Conservation (phyloP, 2,113 vertebrate genomes). For the Lepus americanus region DNA sequence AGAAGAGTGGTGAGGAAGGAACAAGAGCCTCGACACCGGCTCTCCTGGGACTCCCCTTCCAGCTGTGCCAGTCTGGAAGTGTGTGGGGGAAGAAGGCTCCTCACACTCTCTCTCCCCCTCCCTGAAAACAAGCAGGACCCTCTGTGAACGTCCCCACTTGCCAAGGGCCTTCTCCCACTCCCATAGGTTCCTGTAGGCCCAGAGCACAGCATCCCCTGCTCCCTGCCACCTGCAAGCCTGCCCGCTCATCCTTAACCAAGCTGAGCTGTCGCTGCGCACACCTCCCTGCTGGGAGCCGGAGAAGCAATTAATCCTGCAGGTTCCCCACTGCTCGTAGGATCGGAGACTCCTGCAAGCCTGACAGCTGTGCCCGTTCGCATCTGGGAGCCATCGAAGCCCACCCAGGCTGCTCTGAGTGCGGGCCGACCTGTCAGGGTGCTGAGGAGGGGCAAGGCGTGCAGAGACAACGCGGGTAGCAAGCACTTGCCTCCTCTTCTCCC, state of each 20-base stretch:
- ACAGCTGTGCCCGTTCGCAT: neutral
- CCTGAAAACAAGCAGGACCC: rapidly evolving
- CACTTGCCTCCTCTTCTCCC: neutral
- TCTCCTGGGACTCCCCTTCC: neutral
- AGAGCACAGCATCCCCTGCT: neutral
- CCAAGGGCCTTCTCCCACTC: neutral
- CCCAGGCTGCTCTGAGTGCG: neutral
- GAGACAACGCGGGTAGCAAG: neutral
- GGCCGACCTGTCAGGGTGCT: neutral
- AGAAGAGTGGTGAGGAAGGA: neutral
- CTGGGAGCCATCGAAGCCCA: neutral
- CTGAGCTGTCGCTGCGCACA: rapidly evolving
- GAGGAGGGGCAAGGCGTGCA: neutral
- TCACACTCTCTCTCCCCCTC: too few relatives aligned
- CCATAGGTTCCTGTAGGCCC: rapidly evolving
- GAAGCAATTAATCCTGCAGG: neutral
- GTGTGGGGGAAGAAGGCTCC: neutral
- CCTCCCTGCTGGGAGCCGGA: conserved; percentile 21
- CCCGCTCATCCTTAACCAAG: neutral
- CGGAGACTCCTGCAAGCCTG: neutral
- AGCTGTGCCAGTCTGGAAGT: neutral
- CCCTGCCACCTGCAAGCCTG: neutral
- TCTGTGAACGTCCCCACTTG: neutral
- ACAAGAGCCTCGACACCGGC: neutral
- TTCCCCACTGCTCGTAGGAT: neutral